A percentile compares a stretch with the other conserved stretches of the same genome.
phyloP scores from a whole-genome alignment of 2,797 vertebrate genomes.

The Anguilla pacifica region DNA sequence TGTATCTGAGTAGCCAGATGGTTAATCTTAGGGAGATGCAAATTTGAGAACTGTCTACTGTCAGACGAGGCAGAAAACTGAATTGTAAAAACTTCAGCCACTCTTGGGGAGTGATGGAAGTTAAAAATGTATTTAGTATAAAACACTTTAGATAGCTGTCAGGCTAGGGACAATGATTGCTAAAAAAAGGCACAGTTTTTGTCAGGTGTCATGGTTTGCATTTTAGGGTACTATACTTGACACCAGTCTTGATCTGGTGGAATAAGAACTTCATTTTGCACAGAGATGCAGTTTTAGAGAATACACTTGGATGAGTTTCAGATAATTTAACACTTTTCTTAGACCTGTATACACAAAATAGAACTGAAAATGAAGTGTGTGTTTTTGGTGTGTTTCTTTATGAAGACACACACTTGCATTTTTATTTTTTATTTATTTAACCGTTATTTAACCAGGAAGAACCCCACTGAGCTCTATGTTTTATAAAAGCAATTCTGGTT shows the following conservation, averaged over 20 bases:
- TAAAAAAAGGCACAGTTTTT: background rate
- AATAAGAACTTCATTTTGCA: background rate
- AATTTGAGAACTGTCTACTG: background rate
- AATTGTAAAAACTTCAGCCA: too few species aligned
- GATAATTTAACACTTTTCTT: too few species aligned
- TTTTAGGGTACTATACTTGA: background rate
- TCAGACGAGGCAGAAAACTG: background rate
- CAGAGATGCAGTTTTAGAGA: background rate
- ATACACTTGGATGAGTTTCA: background rate
- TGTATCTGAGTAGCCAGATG: background rate
- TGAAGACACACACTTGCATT: too few species aligned
- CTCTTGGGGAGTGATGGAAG: too few species aligned
- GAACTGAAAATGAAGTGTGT: too few species aligned
- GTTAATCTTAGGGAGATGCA: slow-evolving; percentile 10
- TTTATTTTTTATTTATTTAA: too few species aligned
- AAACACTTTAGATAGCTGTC: background rate
- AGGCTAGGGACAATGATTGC: background rate
- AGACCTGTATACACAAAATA: too few species aligned
- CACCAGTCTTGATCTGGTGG: background rate
- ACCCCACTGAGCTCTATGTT: background rate
- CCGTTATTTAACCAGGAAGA: too few species aligned
- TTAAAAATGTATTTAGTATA: too few species aligned
- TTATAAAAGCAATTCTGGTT: background rate
- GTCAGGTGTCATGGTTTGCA: background rate
- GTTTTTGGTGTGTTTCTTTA: too few species aligned